These are phyloP conservation scores for Maconellicoccus hirsutus DNA, from an alignment of 1,140 invertebrate species.

Conservation along the genomic window DNA sequence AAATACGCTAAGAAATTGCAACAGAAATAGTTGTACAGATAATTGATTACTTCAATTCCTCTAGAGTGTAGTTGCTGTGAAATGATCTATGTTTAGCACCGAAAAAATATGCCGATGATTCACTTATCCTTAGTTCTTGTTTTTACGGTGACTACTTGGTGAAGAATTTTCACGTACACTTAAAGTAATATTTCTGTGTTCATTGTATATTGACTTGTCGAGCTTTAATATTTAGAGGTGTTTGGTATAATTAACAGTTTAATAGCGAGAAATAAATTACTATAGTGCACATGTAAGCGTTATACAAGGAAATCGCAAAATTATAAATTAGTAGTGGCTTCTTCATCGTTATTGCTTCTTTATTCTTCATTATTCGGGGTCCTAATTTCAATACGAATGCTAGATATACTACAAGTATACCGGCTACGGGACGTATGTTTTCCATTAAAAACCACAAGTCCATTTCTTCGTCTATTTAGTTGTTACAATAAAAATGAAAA, in stretches of 20 bases:
- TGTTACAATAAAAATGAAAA: no score
- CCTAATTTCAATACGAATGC: slow-evolving; percentile 54
- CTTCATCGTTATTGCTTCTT: slow-evolving; percentile 51
- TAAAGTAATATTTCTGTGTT: no score
- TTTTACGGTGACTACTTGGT: no score
- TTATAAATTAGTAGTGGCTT: slow-evolving; percentile 55
- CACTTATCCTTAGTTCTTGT: no score
- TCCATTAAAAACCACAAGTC: slow-evolving; percentile 63
- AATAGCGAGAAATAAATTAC: slow-evolving; percentile 36
- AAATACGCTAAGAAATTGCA: background rate
- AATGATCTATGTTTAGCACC: no score
- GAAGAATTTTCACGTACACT: no score
- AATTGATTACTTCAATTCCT: no score
- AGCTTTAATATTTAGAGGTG: no score
- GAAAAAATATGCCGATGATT: no score
- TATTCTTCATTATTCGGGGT: slow-evolving; percentile 55
- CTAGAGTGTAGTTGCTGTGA: no score
- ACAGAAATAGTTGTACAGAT: background rate
- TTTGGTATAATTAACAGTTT: no score
- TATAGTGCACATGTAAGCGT: slow-evolving; percentile 45
- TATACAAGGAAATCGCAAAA: slow-evolving; percentile 52
- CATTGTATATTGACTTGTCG: no score
- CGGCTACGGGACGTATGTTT: slow-evolving; percentile 51
- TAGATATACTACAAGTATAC: slow-evolving; percentile 48
- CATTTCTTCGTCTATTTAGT: slow-evolving; percentile 48